These are phyloP conservation scores for Shinisaurus crocodilurus DNA, from an alignment of 2,113 vertebrate species.

Conservation along the genomic window DNA sequence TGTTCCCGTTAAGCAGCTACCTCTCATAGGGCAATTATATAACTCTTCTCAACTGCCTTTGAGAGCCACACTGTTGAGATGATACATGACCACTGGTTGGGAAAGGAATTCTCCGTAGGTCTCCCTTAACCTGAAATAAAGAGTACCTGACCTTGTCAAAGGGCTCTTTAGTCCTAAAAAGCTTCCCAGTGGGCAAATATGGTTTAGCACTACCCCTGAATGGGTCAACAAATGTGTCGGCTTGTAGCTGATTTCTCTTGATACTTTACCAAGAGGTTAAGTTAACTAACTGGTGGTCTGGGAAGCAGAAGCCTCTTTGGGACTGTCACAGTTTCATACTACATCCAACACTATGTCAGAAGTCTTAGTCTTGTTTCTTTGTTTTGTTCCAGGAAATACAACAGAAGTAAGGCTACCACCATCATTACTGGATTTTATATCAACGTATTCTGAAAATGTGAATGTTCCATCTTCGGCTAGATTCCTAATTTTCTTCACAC, in stretches of 20 bases:
- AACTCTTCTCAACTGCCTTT: background rate
- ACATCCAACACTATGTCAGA: background rate
- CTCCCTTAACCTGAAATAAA: background rate
- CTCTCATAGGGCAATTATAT: background rate
- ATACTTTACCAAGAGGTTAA: background rate
- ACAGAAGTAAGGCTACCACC: background rate
- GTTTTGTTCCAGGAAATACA: no score
- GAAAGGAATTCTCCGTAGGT: background rate
- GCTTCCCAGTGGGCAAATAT: background rate
- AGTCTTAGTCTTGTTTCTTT: background rate
- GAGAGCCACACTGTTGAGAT: background rate
- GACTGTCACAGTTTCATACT: background rate
- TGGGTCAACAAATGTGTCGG: background rate
- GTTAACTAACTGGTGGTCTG: background rate
- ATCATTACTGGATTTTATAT: background rate
- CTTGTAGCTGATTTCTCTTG: background rate
- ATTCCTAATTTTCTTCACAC: background rate
- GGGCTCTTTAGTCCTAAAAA: background rate
- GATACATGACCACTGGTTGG: background rate
- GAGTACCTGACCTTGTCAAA: background rate
- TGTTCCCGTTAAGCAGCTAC: background rate
- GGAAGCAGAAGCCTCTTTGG: background rate
- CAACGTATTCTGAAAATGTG: background rate
- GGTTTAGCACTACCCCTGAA: background rate
- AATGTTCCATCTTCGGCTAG: background rate